phyloP scores from a whole-genome alignment of 2,797 vertebrate species.

The Uromys caudimaculatus region DNA sequence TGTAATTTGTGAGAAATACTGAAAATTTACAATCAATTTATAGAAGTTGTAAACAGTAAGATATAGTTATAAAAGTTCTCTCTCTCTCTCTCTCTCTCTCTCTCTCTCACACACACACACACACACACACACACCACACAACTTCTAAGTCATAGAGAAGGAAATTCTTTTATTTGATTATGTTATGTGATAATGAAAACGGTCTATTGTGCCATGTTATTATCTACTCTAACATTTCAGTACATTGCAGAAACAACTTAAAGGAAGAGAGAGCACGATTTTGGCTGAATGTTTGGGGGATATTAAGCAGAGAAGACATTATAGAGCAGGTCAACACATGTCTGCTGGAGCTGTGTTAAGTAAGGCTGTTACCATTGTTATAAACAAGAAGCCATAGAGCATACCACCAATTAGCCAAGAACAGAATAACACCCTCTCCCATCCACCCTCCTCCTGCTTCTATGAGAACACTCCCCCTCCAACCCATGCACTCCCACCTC shows the following conservation, averaged over 20 bases:
- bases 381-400: too few relatives aligned
- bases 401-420: too few relatives aligned
- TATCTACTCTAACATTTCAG: too few relatives aligned
- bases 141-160: background rate
- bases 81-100: background rate
- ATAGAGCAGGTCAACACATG: background rate
- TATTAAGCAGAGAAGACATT: background rate
- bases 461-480: too few relatives aligned
- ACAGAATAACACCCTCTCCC: too few relatives aligned
- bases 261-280: background rate
- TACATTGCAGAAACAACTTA: background rate
- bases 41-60: background rate
- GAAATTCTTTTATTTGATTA: too few relatives aligned
- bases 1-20: background rate
- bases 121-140: background rate
- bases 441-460: too few relatives aligned
- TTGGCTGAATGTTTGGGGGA: background rate
- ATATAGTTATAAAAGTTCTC: background rate
- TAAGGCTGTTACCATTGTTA: too few relatives aligned
- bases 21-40: background rate
- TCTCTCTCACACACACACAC: background rate
- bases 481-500: too few relatives aligned
- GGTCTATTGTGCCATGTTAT: background rate
- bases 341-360: too few relatives aligned
- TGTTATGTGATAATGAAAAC: background rate